phyloP scores from a whole-genome alignment of 2,113 vertebrate genomes.

The Syrmaticus mikado region DNA sequence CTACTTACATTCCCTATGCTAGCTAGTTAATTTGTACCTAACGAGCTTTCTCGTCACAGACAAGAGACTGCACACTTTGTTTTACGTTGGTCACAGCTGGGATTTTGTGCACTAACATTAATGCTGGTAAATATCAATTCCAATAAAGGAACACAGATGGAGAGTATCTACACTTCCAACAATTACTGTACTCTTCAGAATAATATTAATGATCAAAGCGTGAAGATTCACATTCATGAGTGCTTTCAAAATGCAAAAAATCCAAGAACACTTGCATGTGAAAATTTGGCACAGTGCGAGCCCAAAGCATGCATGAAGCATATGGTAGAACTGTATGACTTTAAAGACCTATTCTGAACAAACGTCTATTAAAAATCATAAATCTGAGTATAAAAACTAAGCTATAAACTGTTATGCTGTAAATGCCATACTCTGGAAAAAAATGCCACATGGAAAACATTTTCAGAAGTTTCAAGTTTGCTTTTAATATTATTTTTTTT shows the following conservation, averaged over 20 bases:
- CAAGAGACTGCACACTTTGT: not conserved
- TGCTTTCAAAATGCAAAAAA: conserved; percentile 46
- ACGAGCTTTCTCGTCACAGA: not conserved
- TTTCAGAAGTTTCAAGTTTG: conserved; percentile 74
- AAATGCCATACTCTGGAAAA: conserved; percentile 71
- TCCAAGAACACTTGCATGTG: conserved; percentile 34
- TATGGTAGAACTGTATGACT: not conserved
- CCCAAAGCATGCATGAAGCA: conserved; percentile 7
- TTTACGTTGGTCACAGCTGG: not conserved
- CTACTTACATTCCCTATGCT: not conserved
- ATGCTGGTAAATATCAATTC: conserved; percentile 29
- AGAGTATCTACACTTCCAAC: not conserved
- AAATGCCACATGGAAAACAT: conserved; percentile 73
- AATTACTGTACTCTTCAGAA: conserved; percentile 18
- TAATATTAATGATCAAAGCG: conserved; percentile 4
- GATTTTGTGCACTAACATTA: not conserved
- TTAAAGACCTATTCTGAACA: conserved; percentile 69
- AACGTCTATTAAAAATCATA: conserved; percentile 63
- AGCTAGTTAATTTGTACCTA: not conserved
- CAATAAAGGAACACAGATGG: not conserved
- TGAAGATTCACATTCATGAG: conserved; percentile 67
- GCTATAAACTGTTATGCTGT: conserved; percentile 72
- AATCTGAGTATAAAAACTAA: conserved; percentile 76
- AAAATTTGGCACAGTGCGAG: conserved; percentile 75
- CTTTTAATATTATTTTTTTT: conserved; percentile 28